phyloP scores from a whole-genome alignment of 2,797 vertebrate genomes.

The Crax fasciolata region DNA sequence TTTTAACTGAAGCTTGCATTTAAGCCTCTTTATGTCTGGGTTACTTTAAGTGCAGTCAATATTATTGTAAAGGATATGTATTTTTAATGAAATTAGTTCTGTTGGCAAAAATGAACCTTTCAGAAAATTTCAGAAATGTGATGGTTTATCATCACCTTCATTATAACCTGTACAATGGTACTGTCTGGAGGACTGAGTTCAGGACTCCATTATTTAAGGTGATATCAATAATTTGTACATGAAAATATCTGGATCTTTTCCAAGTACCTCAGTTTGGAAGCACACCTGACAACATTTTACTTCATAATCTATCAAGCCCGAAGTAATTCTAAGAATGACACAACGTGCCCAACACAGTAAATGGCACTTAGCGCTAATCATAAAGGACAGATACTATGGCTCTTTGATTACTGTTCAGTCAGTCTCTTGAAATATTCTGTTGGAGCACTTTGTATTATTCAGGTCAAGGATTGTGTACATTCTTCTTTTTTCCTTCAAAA shows the following conservation, averaged over 20 bases:
- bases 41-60: background rate
- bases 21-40: background rate
- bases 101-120: slow-evolving; percentile 4
- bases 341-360: background rate
- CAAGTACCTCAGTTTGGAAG: slow-evolving; percentile 5
- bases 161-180: background rate
- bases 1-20: slow-evolving; percentile 24
- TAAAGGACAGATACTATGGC: background rate
- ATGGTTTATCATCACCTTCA: background rate
- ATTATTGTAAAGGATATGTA: background rate
- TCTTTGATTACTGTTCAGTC: background rate
- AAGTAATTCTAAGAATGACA: background rate
- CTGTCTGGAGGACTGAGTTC: background rate
- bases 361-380: background rate
- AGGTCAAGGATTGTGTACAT: background rate
- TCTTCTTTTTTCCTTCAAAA: slow-evolving; percentile 9
- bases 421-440: background rate
- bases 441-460: background rate
- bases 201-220: background rate
- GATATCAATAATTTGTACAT: background rate
- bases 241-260: background rate
- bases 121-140: background rate
- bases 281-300: background rate
- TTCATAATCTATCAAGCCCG: background rate
- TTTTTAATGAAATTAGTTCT: background rate